A percentile compares a stretch with the other conserved stretches of the same genome.
phyloP scores from a whole-genome alignment of 2,797 vertebrate species.

The Xenentodon cancila region DNA sequence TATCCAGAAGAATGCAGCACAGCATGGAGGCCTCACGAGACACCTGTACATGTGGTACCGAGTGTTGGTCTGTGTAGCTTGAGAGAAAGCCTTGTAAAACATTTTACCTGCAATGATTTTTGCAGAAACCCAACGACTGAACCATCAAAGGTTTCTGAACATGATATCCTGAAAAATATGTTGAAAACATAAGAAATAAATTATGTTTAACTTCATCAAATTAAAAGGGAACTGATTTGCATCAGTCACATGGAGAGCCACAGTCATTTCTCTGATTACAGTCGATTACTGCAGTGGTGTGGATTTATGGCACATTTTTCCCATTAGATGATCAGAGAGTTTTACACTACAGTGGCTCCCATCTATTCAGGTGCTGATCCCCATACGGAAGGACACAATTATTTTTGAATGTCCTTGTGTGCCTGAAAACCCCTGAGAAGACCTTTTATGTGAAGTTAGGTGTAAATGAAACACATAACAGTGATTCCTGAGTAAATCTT shows the following conservation, averaged over 20 bases:
- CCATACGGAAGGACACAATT: constrained; percentile 36
- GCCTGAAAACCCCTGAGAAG: constrained; percentile 10
- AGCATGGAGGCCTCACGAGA: constrained; percentile 46
- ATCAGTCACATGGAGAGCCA: constrained; percentile 44
- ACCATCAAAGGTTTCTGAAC: background rate
- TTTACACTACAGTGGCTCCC: constrained; percentile 26
- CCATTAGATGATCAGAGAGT: constrained; percentile 55
- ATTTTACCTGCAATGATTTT: too few relatives aligned
- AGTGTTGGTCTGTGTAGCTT: constrained; percentile 24
- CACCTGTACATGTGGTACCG: constrained; percentile 52
- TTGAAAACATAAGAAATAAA: background rate
- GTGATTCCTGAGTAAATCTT: constrained; percentile 6
- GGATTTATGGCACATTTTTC: constrained; percentile 55
- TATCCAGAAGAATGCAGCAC: constrained; percentile 53
- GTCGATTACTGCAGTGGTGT: constrained; percentile 64
- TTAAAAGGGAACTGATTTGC: constrained; percentile 46
- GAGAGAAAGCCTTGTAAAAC: constrained; percentile 44
- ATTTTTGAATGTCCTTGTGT: constrained; percentile 6
- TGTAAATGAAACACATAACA: constrained; percentile 17
- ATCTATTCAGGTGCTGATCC: constrained; percentile 40
- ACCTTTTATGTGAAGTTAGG: background rate
- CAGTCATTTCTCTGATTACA: constrained; percentile 49
- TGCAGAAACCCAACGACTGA: background rate
- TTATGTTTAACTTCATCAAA: constrained; percentile 39
- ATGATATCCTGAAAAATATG: background rate